Evolutionary conservation across 2,797 vertebrate species (phyloP).

Genomic region (Sebastolobus alascanus): DNA sequence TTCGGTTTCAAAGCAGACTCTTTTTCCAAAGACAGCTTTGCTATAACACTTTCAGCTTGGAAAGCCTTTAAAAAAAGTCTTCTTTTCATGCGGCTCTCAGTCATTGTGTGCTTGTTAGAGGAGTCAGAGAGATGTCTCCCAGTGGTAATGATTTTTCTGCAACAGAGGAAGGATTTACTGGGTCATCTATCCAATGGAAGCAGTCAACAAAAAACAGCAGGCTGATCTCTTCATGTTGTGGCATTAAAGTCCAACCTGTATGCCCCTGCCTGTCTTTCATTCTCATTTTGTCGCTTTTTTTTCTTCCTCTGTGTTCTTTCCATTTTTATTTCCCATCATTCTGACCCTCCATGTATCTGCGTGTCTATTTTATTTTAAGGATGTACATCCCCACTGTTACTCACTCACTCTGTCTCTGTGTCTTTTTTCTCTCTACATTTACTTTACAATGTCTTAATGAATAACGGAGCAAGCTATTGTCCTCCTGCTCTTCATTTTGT

Average conservation of each 20-base stretch:
- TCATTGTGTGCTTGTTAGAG: conserved; percentile 49
- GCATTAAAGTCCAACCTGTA: conserved; percentile 33
- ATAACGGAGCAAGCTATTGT: background rate
- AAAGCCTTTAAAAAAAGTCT: conserved; percentile 11
- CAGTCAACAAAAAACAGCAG: conserved; percentile 37
- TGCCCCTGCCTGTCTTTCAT: conserved; percentile 4
- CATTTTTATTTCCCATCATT: background rate
- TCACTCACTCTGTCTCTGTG: background rate
- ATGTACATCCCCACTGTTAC: background rate
- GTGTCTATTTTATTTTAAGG: background rate
- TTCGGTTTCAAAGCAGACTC: conserved; percentile 1
- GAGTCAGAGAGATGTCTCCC: conserved; percentile 41
- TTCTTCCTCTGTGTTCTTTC: background rate
- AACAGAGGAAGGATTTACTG: conserved; percentile 60
- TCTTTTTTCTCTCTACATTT: background rate
- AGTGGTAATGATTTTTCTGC: conserved; percentile 48
- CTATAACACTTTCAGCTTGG: background rate
- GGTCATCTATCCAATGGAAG: conserved; percentile 51
- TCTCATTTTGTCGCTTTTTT: background rate
- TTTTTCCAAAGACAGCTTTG: background rate
- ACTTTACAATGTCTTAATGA: background rate
- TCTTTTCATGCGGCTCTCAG: conserved; percentile 24
- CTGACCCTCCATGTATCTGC: background rate
- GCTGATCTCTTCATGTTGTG: conserved; percentile 59
- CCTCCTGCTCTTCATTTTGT: background rate